Evolutionary conservation across 1,140 invertebrate species (phyloP).

Genomic region (Zaprionus tsacasi): DNA sequence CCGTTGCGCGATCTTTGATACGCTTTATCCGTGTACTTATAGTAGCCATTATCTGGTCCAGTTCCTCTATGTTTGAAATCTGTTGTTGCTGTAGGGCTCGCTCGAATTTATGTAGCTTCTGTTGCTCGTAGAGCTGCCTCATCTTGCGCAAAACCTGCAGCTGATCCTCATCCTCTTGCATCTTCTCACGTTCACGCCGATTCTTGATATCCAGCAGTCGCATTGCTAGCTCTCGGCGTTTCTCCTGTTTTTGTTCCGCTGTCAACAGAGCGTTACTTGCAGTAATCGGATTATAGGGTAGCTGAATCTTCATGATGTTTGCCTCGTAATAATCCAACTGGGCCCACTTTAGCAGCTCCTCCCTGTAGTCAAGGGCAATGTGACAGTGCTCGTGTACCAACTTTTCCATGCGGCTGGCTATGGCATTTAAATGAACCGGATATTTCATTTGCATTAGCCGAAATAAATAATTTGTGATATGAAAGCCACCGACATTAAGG

Average conservation of each 20-base stretch:
- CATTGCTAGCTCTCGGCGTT: constrained; percentile 92
- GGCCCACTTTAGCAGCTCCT: constrained; percentile 92
- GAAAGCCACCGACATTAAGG: constrained; percentile 94
- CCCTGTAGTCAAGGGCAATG: constrained; percentile 91
- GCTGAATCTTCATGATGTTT: constrained; percentile 93
- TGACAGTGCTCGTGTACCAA: constrained; percentile 92
- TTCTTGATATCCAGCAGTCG: constrained; percentile 94
- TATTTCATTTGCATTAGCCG: constrained; percentile 97
- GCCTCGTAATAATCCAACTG: constrained; percentile 92
- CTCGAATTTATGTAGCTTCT: constrained; percentile 83
- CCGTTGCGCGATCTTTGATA: constrained; percentile 76
- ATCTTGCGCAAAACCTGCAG: constrained; percentile 91
- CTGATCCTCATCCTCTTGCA: constrained; percentile 93
- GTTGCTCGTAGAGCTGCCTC: constrained; percentile 62
- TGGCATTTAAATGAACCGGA: constrained; percentile 93
- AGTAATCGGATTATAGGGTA: constrained; percentile 87
- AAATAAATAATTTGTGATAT: constrained; percentile 94
- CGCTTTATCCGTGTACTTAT: constrained; percentile 91
- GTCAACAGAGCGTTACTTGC: constrained; percentile 85
- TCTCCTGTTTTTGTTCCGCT: constrained; percentile 93
- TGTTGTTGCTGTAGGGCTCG: constrained; percentile 86
- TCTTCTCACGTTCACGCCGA: constrained; percentile 92
- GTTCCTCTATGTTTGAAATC: constrained; percentile 86
- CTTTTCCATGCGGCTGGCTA: constrained; percentile 95
- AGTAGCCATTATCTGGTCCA: constrained; percentile 89